Conservation (phyloP, 2,113 vertebrate genomes). For the Dunckerocampus dactyliophorus region DNA sequence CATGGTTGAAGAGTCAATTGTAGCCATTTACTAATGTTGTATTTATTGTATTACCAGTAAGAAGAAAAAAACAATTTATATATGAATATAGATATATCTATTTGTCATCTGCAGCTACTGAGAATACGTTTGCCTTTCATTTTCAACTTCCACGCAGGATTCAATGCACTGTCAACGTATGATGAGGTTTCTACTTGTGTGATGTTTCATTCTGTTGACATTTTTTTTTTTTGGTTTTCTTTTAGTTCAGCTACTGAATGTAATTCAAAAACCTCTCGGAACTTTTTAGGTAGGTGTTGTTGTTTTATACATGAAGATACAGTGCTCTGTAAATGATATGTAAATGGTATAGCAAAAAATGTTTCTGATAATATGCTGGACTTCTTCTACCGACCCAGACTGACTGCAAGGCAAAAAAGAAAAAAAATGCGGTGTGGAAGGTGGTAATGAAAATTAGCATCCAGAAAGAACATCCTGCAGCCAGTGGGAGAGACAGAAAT, state of each 20-base stretch:
- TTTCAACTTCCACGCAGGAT: slow-evolving; percentile 59
- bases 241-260: slow-evolving; percentile 75
- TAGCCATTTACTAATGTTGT: slow-evolving; percentile 78
- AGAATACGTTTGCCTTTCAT: slow-evolving; percentile 63
- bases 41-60: slow-evolving; percentile 75
- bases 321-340: slow-evolving; percentile 71
- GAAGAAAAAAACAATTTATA: slow-evolving; percentile 68
- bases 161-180: slow-evolving; percentile 63
- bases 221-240: slow-evolving; percentile 32
- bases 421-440: not conserved
- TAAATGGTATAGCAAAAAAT: slow-evolving; percentile 65
- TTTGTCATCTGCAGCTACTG: slow-evolving; percentile 74
- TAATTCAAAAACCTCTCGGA: slow-evolving; percentile 62
- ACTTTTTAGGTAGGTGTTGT: slow-evolving; percentile 71
- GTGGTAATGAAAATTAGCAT: slow-evolving; percentile 9
- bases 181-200: slow-evolving; percentile 65
- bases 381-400: slow-evolving; percentile 45
- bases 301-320: slow-evolving; percentile 64
- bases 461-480: slow-evolving; percentile 33
- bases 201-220: slow-evolving; percentile 57
- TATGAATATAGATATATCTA: slow-evolving; percentile 71
- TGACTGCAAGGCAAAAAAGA: slow-evolving; percentile 18
- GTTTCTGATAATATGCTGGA: slow-evolving; percentile 68
- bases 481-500: slow-evolving; percentile 25
- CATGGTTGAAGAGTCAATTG: slow-evolving; percentile 69